Evolutionary conservation across 2,888 invertebrate species (phyloP).

Genomic region (Rapana venosa): DNA sequence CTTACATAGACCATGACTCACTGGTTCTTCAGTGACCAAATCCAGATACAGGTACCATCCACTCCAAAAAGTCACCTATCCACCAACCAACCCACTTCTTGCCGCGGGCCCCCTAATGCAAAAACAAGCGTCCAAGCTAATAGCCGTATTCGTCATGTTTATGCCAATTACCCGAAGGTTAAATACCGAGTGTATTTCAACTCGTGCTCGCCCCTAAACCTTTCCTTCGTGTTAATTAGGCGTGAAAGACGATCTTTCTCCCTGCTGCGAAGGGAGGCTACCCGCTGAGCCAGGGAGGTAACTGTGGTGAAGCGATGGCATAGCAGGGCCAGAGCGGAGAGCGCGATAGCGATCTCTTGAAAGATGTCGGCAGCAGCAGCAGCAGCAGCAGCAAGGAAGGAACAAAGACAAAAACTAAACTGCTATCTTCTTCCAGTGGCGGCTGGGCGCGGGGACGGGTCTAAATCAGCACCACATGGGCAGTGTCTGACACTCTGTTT

Average conservation of each 20-base stretch:
- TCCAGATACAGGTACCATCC: constrained; percentile 14
- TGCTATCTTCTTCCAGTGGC: constrained; percentile 26
- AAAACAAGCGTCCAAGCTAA: constrained; percentile 31
- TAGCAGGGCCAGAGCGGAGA: not conserved
- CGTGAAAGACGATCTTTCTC: constrained; percentile 41
- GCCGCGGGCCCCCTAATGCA: not conserved
- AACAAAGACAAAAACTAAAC: constrained; percentile 40
- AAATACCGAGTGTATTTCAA: constrained; percentile 31
- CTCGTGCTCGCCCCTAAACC: not conserved
- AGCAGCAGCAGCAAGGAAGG: too few species aligned
- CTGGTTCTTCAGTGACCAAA: not conserved
- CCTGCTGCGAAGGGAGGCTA: constrained; percentile 28
- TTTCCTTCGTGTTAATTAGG: constrained; percentile 37
- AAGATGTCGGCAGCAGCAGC: constrained; percentile 29
- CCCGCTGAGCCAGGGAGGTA: constrained; percentile 29
- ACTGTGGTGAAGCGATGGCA: constrained; percentile 32
- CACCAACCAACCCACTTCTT: not conserved
- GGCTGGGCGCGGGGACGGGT: not conserved
- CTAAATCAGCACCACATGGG: constrained; percentile 44
- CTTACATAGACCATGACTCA: not conserved
- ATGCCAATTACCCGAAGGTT: constrained; percentile 39
- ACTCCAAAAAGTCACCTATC: not conserved
- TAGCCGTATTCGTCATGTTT: constrained; percentile 35
- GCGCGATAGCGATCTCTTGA: constrained; percentile 39
- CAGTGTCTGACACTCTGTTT: constrained; percentile 47